phyloP scores from a whole-genome alignment of 2,888 invertebrate genomes.

The Seira musarum region DNA sequence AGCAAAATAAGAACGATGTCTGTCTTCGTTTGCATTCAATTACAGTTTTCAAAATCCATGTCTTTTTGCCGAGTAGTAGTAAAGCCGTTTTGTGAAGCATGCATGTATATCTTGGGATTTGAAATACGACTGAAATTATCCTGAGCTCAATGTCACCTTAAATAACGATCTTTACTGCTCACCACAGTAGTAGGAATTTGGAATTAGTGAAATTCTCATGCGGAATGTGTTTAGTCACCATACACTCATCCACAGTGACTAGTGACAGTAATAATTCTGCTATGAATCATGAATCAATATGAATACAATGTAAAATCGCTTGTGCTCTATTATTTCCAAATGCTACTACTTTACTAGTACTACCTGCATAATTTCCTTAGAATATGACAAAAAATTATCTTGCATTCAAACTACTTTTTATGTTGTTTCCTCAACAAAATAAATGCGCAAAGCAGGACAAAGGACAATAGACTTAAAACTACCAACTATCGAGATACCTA shows the following conservation, averaged over 20 bases:
- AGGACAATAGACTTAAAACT: not conserved
- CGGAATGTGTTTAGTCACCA: not conserved
- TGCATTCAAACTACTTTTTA: not conserved
- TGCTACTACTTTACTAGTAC: not conserved
- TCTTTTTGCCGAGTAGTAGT: too few relatives aligned
- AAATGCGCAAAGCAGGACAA: too few relatives aligned
- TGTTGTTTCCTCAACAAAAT: not conserved
- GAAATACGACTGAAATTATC: conserved; percentile 7
- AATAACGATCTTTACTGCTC: not conserved
- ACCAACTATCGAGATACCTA: not conserved
- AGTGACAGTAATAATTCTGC: not conserved
- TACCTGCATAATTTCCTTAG: not conserved
- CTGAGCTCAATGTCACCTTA: conserved; percentile 53
- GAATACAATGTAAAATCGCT: not conserved
- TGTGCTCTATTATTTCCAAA: not conserved
- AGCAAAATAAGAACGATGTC: not conserved
- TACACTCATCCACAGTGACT: not conserved
- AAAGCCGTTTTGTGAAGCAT: too few relatives aligned
- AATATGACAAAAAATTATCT: not conserved
- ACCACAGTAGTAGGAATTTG: not conserved
- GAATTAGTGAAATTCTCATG: not conserved
- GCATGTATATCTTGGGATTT: not conserved
- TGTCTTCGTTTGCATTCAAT: not conserved
- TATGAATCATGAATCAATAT: not conserved
- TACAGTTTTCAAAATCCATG: not conserved